Evolutionary conservation across 2,797 vertebrate genomes (phyloP).

Genomic region (Acipenser transmontanus): DNA sequence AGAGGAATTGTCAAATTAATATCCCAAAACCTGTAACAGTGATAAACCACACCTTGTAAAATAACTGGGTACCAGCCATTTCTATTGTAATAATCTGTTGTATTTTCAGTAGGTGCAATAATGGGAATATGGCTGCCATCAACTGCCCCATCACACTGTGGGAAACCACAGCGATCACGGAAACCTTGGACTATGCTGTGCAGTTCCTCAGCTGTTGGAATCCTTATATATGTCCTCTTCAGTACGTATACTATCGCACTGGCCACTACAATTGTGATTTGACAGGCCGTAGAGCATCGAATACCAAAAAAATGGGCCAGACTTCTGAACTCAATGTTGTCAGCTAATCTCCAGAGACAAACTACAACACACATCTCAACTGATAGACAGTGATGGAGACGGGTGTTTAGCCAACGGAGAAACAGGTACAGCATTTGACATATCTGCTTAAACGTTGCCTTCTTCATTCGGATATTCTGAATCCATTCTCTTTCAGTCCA

Average conservation of each 20-base stretch:
- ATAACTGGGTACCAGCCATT: slow-evolving; percentile 14
- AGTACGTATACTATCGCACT: slow-evolving; percentile 14
- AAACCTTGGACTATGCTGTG: slow-evolving; percentile 17
- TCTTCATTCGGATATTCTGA: too few relatives aligned
- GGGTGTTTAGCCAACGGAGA: too few relatives aligned
- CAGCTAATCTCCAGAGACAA: slow-evolving; percentile 11
- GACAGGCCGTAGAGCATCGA: background rate
- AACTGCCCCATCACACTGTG: slow-evolving; percentile 18
- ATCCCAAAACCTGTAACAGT: slow-evolving; percentile 9
- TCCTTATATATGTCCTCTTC: slow-evolving; percentile 5
- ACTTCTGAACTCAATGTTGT: slow-evolving; percentile 15
- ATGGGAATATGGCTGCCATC: slow-evolving; percentile 17
- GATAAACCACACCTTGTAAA: slow-evolving; percentile 12
- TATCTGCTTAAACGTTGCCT: too few relatives aligned
- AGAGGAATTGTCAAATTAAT: slow-evolving; percentile 10
- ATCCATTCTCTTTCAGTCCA: too few relatives aligned
- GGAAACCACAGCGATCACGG: slow-evolving; percentile 11
- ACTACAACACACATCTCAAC: background rate
- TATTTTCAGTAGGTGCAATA: slow-evolving; percentile 7
- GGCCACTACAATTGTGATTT: background rate
- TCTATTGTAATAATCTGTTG: slow-evolving; percentile 8
- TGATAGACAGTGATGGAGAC: too few relatives aligned
- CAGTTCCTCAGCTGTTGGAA: slow-evolving; percentile 17
- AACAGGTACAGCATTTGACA: too few relatives aligned
- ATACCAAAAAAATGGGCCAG: slow-evolving; percentile 20